Evolutionary conservation across 2,113 vertebrate species (phyloP).

Genomic region (Poicephalus gulielmi): DNA sequence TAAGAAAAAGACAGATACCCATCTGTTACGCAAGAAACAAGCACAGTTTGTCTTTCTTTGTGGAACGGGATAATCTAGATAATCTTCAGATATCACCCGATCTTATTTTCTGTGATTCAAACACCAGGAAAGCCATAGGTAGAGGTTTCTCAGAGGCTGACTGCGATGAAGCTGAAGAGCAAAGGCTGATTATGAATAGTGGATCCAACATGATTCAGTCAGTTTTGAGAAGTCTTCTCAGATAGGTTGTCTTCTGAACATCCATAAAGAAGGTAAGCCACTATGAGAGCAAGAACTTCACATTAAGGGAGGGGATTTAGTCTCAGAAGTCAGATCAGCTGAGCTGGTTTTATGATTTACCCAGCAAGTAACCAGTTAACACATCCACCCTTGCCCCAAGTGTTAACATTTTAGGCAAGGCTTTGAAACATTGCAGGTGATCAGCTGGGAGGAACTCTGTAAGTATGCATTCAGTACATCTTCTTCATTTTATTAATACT

Average conservation of each 20-base stretch:
- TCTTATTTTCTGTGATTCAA: background rate
- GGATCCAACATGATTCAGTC: background rate
- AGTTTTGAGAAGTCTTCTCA: background rate
- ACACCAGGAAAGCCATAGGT: background rate
- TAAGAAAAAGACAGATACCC: background rate
- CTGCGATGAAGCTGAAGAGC: background rate
- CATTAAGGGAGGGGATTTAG: background rate
- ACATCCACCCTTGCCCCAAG: background rate
- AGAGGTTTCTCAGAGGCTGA: background rate
- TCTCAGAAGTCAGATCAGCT: background rate
- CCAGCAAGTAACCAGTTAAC: background rate
- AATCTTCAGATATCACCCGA: background rate
- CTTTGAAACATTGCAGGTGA: background rate
- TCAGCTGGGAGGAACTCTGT: background rate
- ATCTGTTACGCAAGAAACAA: background rate
- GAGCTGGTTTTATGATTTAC: background rate
- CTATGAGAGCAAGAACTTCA: background rate
- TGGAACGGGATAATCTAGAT: background rate
- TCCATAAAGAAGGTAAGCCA: background rate
- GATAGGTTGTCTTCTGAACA: background rate
- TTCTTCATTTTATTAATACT: background rate
- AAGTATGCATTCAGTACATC: background rate
- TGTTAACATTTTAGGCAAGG: background rate
- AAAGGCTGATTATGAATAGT: background rate
- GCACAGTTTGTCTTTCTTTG: background rate